Conservation (phyloP, 2,888 invertebrate species). For the Craniophora ligustri region DNA sequence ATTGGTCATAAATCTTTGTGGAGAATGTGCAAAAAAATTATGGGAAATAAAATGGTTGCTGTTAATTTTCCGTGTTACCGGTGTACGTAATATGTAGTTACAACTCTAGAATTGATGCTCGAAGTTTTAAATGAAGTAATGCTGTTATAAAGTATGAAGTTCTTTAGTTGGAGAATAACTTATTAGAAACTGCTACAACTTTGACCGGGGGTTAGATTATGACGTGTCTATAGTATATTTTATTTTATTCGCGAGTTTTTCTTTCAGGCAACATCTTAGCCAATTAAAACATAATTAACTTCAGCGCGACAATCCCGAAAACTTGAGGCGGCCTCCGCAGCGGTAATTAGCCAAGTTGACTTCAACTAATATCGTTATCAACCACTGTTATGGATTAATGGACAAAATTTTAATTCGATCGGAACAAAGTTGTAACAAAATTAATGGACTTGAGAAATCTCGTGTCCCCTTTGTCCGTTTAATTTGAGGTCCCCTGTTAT, state of each 20-base stretch:
- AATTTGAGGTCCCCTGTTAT: conserved; percentile 30
- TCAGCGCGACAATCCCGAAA: conserved; percentile 31
- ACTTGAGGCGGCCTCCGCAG: conserved; percentile 32
- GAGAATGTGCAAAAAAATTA: conserved; percentile 28
- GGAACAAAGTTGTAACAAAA: conserved; percentile 40
- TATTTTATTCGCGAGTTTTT: not conserved
- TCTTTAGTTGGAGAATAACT: conserved; percentile 13
- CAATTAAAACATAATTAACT: conserved; percentile 52
- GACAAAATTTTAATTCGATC: conserved; percentile 47
- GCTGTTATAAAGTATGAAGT: conserved; percentile 14
- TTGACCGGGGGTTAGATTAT: not conserved
- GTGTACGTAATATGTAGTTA: not conserved
- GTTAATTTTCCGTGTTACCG: conserved; percentile 20
- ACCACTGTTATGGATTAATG: conserved; percentile 50
- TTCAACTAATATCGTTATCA: conserved; percentile 48
- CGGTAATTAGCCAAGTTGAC: conserved; percentile 49
- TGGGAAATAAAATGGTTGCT: conserved; percentile 15
- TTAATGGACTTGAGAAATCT: conserved; percentile 43
- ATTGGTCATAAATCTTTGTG: conserved; percentile 25
- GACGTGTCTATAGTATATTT: not conserved
- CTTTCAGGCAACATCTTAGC: conserved; percentile 21
- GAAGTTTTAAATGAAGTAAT: conserved; percentile 36
- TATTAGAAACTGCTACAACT: conserved; percentile 11
- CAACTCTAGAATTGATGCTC: conserved; percentile 15
- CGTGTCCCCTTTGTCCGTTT: conserved; percentile 27